These are phyloP conservation scores for Stenodera caucasica DNA, from an alignment of 2,888 invertebrate genomes.

Conservation along the genomic window DNA sequence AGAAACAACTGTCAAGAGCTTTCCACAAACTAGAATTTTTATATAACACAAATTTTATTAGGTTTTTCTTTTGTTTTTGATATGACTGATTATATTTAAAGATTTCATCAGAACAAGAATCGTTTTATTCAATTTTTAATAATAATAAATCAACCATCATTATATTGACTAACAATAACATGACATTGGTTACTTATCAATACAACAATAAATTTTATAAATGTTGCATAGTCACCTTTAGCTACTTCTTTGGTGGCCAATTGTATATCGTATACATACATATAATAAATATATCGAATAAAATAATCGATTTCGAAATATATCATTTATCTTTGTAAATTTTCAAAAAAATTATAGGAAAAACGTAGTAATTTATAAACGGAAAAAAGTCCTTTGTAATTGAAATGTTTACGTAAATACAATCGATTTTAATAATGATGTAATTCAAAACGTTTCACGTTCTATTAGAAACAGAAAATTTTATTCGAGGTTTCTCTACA, in stretches of 20 bases:
- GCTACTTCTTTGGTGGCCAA: conserved; percentile 4
- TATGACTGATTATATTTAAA: no score
- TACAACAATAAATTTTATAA: conserved; percentile 4
- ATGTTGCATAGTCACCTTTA: conserved; percentile 3
- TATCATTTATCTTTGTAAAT: neutral
- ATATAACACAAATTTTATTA: no score
- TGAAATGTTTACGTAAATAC: neutral
- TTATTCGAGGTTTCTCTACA: neutral
- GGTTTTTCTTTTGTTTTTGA: no score
- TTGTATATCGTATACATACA: no score
- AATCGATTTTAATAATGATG: neutral
- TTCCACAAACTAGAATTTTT: no score
- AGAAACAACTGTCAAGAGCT: no score
- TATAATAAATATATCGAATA: no score
- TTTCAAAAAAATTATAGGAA: neutral
- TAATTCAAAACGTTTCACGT: neutral
- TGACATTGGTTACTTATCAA: conserved; percentile 6
- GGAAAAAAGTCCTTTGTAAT: neutral
- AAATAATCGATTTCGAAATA: neutral
- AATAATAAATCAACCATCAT: conserved; percentile 1
- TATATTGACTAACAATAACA: neutral
- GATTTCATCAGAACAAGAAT: neutral
- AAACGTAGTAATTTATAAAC: neutral
- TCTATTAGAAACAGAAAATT: neutral
- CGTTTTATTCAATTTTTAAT: neutral